Evolutionary conservation across 2,113 vertebrate genomes (phyloP), one percentile per base, ranked within the genome.

Genomic region (Deroptyus accipitrinus): DNA sequence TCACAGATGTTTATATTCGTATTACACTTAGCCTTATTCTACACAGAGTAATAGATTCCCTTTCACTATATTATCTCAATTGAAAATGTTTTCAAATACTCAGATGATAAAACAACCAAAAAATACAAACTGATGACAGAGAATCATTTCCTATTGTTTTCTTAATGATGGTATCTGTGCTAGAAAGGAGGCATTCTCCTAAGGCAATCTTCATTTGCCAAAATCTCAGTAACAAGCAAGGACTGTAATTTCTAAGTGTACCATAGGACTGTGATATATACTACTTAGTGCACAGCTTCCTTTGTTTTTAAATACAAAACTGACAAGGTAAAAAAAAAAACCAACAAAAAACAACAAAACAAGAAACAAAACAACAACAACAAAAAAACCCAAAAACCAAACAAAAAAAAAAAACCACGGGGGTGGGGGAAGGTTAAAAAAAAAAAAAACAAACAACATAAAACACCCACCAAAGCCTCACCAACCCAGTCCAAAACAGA

Each of bases 361-460:
- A 24, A 49, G 11, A 20, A 23, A 23, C 13, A 15, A 41, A 51
- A 22, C 46, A 48, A 48, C 46, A 46, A 46, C 46, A 46, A 20
- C 20, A 20, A 54, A 57, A 69, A 70, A 78, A 17, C 27, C 10
- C 18, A 25, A 7, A 23, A 24, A 49, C 10, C 12, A n/a, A 51
- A 48, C 10, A 48, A 48, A 11, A 13, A 20, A 31, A 3, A 57
- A 3, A n/a, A 33, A 5, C n/a, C n/a, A 11, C 0, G 2, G 55
- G 20, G 20, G 13, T 5, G 18, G 17, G 55, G 72, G 48, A 42
- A 24, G 25, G 17, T 48, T 48, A 12, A 48, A 48, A 48, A 17
- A 4, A 28, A 37, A 7, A 2, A 35, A 17, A 19, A 19, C 7
- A 27, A 63, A n/a, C n/a, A n/a, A 22, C 0, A 20, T 6, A 33